Conservation (phyloP, 1,140 invertebrate species). For the Galendromus occidentalis region DNA sequence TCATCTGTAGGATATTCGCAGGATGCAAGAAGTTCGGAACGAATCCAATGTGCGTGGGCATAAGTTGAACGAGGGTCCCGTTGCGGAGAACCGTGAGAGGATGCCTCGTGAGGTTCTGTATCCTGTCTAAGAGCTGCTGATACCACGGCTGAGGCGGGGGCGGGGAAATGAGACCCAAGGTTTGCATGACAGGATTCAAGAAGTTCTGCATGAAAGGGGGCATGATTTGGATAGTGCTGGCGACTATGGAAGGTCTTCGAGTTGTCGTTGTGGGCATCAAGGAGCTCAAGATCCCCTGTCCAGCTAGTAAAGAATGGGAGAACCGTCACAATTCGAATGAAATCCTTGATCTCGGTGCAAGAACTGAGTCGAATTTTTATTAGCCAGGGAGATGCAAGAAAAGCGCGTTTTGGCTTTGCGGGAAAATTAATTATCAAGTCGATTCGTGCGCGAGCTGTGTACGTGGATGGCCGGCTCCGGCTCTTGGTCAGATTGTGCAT, state of each 20-base stretch:
- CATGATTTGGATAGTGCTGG: neutral
- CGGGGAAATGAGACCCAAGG: neutral
- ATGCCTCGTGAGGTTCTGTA: neutral
- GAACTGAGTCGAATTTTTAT: too few species aligned
- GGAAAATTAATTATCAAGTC: too few species aligned
- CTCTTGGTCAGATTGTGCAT: too few species aligned
- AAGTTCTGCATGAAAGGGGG: neutral
- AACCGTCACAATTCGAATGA: constrained; percentile 19
- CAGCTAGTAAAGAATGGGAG: constrained; percentile 15
- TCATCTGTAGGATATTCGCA: constrained; percentile 1
- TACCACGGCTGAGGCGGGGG: neutral
- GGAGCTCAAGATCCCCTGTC: neutral
- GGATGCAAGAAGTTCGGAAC: neutral
- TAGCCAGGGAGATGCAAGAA: too few species aligned
- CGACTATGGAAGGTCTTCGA: neutral
- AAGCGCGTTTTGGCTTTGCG: too few species aligned
- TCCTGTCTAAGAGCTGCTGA: neutral
- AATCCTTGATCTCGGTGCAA: neutral
- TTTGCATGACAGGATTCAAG: neutral
- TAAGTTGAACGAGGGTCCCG: neutral
- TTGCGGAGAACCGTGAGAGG: neutral
- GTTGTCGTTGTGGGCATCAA: neutral
- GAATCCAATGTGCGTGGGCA: neutral
- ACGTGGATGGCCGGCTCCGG: too few species aligned
- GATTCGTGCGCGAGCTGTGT: too few species aligned